phyloP scores from a whole-genome alignment of 2,113 vertebrate species.

The Athene cunicularia region DNA sequence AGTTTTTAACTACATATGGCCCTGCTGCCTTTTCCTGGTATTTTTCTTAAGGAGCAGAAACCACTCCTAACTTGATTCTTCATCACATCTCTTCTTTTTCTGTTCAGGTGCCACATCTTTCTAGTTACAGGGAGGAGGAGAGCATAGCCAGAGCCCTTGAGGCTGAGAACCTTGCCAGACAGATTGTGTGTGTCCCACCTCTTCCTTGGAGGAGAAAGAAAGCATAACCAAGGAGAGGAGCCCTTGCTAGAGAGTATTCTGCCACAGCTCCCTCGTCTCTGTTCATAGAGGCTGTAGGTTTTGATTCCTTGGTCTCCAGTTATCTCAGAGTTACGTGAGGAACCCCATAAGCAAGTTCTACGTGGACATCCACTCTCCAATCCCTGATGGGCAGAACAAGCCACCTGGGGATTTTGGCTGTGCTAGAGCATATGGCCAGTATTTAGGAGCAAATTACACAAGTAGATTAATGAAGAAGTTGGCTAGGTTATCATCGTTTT shows the following conservation, averaged over 20 bases:
- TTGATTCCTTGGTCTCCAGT: not conserved
- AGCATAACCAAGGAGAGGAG: not conserved
- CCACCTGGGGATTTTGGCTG: not conserved
- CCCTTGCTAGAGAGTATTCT: not conserved
- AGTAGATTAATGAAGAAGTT: not conserved
- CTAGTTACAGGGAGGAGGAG: not conserved
- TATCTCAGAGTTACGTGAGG: not conserved
- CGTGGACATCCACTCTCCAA: fast-evolving
- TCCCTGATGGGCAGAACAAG: not conserved
- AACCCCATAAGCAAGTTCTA: not conserved
- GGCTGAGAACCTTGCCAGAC: not conserved
- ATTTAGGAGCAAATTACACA: not conserved
- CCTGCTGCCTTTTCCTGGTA: not conserved
- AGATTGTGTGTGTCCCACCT: not conserved
- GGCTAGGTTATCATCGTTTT: not conserved
- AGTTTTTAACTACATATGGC: not conserved
- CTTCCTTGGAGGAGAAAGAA: not conserved
- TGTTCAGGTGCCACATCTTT: not conserved
- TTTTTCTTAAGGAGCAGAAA: not conserved
- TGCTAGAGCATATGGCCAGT: not conserved
- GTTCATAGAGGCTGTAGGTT: not conserved
- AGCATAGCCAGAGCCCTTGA: not conserved
- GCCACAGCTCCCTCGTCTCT: not conserved
- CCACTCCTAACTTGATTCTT: not conserved
- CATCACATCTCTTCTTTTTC: not conserved